phyloP scores from a whole-genome alignment of 2,113 vertebrate species.

The Centropus unirufus region DNA sequence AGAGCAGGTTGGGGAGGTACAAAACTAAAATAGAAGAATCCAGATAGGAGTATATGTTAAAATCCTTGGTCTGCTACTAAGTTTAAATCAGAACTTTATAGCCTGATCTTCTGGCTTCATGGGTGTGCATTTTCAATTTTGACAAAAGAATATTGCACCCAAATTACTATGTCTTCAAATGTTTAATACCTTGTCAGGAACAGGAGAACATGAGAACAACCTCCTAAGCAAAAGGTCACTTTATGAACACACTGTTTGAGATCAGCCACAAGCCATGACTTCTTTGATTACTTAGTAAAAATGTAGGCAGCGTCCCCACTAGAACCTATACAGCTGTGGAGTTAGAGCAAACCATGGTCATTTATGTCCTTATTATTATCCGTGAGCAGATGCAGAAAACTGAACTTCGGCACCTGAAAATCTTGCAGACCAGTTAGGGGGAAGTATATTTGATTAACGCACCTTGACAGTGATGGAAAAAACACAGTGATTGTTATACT shows the following conservation, averaged over 20 bases:
- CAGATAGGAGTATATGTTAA: background rate
- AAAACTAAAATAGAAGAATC: background rate
- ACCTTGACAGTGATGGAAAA: background rate
- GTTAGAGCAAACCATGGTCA: background rate
- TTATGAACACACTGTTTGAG: background rate
- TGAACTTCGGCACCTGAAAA: background rate
- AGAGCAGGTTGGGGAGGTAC: background rate
- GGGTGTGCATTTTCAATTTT: background rate
- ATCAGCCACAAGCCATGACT: background rate
- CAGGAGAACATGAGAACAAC: background rate
- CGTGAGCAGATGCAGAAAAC: background rate
- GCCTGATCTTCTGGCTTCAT: background rate
- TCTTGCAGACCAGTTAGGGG: background rate
- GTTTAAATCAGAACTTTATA: background rate
- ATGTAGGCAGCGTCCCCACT: accelerated
- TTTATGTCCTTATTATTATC: too few relatives aligned
- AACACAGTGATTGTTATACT: background rate
- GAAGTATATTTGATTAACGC: background rate
- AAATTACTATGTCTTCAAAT: background rate
- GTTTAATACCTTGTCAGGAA: background rate
- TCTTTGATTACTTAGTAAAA: background rate
- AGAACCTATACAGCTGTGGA: background rate
- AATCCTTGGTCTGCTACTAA: background rate
- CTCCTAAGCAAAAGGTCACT: background rate
- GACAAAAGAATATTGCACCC: background rate